Conservation (phyloP, 1,140 invertebrate genomes). For the Drosophila tropicalis region DNA sequence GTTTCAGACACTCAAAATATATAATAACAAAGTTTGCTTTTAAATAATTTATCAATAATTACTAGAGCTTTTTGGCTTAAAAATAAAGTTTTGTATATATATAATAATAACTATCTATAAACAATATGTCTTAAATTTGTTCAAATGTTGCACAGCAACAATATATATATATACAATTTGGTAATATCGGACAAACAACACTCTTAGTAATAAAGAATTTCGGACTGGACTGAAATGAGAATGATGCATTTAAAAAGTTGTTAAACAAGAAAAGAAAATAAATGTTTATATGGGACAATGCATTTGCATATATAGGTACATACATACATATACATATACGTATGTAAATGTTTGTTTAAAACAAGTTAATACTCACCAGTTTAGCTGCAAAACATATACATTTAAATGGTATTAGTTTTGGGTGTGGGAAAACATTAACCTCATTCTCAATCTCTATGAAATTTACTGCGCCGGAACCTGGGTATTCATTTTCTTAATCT, state of each 20-base stretch:
- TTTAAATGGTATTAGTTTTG: conserved; percentile 17
- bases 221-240: conserved; percentile 70
- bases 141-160: conserved; percentile 73
- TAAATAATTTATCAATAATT: conserved; percentile 9
- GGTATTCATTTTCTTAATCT: conserved; percentile 91
- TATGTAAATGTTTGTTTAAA: not conserved
- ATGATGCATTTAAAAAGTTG: conserved; percentile 24
- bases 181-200: conserved; percentile 74
- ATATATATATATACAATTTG: conserved; percentile 31
- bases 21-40: not conserved
- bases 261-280: conserved; percentile 17
- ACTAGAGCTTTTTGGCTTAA: conserved; percentile 37
- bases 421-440: conserved; percentile 43
- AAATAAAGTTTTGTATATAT: conserved; percentile 32
- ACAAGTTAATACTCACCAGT: conserved; percentile 56
- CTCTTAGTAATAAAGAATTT: conserved; percentile 64
- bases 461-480: conserved; percentile 72
- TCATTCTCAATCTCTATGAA: conserved; percentile 19
- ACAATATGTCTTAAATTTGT: conserved; percentile 64
- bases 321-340: not conserved
- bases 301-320: no score
- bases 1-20: conserved; percentile 1
- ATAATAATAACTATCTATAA: conserved; percentile 53
- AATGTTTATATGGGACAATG: conserved; percentile 4
- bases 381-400: conserved; percentile 56